Base-by-base conservation (phyloP, 2,888 invertebrate genomes). In the Eupeodes luniger region DNA sequence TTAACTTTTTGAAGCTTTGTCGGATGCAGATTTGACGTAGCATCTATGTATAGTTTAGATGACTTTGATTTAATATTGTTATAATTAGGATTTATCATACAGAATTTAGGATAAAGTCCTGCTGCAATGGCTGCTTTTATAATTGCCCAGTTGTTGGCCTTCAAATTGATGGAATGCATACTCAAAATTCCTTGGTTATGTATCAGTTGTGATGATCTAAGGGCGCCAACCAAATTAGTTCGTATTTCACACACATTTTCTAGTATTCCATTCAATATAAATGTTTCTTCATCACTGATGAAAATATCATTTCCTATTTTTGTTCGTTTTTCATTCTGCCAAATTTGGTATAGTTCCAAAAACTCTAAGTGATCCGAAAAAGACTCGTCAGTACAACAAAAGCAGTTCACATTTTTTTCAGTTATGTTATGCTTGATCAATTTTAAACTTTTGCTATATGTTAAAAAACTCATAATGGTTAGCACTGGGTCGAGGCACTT, bases 401-500 rank as follows among this genome's bases (percentile, higher is more conserved):
- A 55, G 11, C 1, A 6, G 0, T 96, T 89, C 95, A 95, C 81
- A 95, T 93, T 67, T 94, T 91, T 27, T 36, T 40, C 14, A 10
- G 0, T 95, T 11, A 11, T 11, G 7, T 11, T 44, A 12, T 12
- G 90, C 96, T 62, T 75, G 7, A 36, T 97, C 74, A 98, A 94
- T 89, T 96, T 94, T 92, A 97, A 96, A 0, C 96, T 96, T 92
- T 97, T 96, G 90, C 96, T 94, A 62, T 94, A 94, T 0, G 97
- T 96, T 90, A 99, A 94, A 89, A 96, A 95, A 92, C 98, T 97
- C 1, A 98, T 97, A 72, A 99, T 96, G 4, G 98, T 98, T 82
- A 99, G 94, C 44, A 99, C 95, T 1, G 99, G 99, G 93, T 98
- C 98, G 47, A 99, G 94, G 93, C 99, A 99, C 93, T 97, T 98